A percentile compares a stretch with the other conserved stretches of the same genome.
These are phyloP conservation scores for Pavo muticus DNA, from an alignment of 2,113 vertebrate genomes.

Conservation along the genomic window DNA sequence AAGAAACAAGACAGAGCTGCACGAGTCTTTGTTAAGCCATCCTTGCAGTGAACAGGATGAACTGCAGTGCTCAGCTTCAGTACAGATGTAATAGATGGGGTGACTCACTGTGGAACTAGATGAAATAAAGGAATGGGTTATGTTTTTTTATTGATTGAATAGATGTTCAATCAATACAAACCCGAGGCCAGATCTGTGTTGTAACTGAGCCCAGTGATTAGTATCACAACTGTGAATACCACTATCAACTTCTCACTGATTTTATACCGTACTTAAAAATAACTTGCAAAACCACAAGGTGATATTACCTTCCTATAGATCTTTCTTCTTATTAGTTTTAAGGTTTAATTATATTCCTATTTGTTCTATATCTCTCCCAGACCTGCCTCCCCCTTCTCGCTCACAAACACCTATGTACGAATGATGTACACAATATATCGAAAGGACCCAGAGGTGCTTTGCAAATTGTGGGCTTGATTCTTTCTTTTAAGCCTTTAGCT, in stretches of 20 bases:
- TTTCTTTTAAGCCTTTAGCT: background rate
- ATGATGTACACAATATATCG: conserved; percentile 33
- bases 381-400: background rate
- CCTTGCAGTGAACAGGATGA: background rate
- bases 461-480: conserved; percentile 11
- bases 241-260: conserved; percentile 40
- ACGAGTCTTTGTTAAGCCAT: background rate
- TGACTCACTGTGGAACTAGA: background rate
- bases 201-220: conserved; percentile 12
- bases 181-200: conserved; percentile 60
- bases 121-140: conserved; percentile 47
- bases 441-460: conserved; percentile 60
- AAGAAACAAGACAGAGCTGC: background rate
- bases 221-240: conserved; percentile 36
- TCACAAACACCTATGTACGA: conserved; percentile 26
- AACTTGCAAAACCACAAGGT: conserved; percentile 39
- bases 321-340: conserved; percentile 56
- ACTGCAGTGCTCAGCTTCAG: background rate
- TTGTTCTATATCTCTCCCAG: conserved; percentile 36
- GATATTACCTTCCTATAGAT: conserved; percentile 54
- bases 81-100: background rate
- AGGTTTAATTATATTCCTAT: conserved; percentile 39
- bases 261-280: conserved; percentile 60
- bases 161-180: conserved; percentile 62
- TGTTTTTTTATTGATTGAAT: conserved; percentile 58